Percentiles rank a stretch among this genome's conserved stretches.
These are phyloP conservation scores for Probaryconus sp. DNA, from an alignment of 1,140 invertebrate species.

Conservation along the genomic window DNA sequence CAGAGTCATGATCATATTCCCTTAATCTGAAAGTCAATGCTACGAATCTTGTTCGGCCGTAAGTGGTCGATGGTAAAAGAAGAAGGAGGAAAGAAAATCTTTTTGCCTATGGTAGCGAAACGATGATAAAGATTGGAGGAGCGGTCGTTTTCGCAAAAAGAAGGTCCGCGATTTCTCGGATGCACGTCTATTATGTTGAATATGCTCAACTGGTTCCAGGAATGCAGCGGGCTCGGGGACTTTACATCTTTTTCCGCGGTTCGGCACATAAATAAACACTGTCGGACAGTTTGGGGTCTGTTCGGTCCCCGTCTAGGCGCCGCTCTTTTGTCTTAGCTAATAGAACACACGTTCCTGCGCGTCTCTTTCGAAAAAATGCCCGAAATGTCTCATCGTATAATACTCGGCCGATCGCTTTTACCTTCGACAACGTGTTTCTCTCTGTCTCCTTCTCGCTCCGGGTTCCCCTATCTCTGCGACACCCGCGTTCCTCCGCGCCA, in stretches of 20 bases:
- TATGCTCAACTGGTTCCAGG: constrained; percentile 63
- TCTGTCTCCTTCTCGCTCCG: constrained; percentile 11
- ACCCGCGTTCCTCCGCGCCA: constrained; percentile 34
- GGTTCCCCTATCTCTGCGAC: constrained; percentile 16
- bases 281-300: constrained; percentile 70
- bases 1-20: too few species aligned
- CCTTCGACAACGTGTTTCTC: constrained; percentile 29
- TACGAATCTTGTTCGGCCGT: too few species aligned
- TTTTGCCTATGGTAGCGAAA: too few species aligned
- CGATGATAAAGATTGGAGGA: too few species aligned
- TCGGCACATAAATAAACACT: constrained; percentile 77
- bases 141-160: constrained; percentile 22
- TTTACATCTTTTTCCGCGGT: constrained; percentile 78
- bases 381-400: constrained; percentile 77
- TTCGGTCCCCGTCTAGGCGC: constrained; percentile 72
- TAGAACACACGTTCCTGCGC: constrained; percentile 77
- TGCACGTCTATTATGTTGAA: constrained; percentile 51
- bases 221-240: constrained; percentile 69
- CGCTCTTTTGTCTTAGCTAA: constrained; percentile 79
- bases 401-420: constrained; percentile 69
- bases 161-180: constrained; percentile 23
- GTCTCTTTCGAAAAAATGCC: constrained; percentile 75
- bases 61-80: too few species aligned
- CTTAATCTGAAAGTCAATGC: too few species aligned
- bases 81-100: too few species aligned